These are phyloP conservation scores for Agrotis segetum DNA, from an alignment of 2,888 invertebrate species.

Conservation along the genomic window DNA sequence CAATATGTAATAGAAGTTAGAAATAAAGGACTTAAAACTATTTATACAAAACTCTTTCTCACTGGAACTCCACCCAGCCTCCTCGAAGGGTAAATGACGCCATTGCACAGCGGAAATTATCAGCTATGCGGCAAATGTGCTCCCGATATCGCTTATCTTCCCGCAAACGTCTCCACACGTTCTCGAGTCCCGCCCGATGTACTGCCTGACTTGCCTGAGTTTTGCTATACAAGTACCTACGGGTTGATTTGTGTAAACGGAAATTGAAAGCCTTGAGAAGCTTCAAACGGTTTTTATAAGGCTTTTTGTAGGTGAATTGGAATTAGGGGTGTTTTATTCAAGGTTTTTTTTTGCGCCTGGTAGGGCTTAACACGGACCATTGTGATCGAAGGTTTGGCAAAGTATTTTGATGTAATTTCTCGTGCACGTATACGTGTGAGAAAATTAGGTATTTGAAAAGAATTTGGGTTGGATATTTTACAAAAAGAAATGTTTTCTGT, in stretches of 20 bases:
- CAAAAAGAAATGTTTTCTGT: too few species aligned
- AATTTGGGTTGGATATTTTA: too few species aligned
- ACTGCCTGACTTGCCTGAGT: conserved; percentile 18
- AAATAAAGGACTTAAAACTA: background rate
- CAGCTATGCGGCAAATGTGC: conserved; percentile 82
- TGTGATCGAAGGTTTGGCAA: background rate
- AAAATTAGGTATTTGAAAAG: too few species aligned
- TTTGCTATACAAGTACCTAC: background rate
- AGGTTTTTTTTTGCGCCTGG: background rate
- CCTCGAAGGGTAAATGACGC: conserved; percentile 81
- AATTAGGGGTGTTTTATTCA: background rate
- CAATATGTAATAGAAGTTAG: too few species aligned
- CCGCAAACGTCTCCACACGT: conserved; percentile 72
- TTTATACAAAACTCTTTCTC: conserved; percentile 30
- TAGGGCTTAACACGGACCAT: background rate
- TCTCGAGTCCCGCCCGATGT: conserved; percentile 45
- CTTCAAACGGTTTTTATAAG: conserved; percentile 28
- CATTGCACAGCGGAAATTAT: conserved; percentile 84
- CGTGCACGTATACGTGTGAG: background rate
- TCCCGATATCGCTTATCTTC: conserved; percentile 82
- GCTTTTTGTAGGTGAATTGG: conserved; percentile 12
- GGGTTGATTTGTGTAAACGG: conserved; percentile 58
- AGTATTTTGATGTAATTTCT: background rate
- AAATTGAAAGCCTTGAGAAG: conserved; percentile 50
- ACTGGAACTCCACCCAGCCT: conserved; percentile 69